phyloP scores from a whole-genome alignment of 2,797 vertebrate genomes.

The Hydrocynus forskahlii region DNA sequence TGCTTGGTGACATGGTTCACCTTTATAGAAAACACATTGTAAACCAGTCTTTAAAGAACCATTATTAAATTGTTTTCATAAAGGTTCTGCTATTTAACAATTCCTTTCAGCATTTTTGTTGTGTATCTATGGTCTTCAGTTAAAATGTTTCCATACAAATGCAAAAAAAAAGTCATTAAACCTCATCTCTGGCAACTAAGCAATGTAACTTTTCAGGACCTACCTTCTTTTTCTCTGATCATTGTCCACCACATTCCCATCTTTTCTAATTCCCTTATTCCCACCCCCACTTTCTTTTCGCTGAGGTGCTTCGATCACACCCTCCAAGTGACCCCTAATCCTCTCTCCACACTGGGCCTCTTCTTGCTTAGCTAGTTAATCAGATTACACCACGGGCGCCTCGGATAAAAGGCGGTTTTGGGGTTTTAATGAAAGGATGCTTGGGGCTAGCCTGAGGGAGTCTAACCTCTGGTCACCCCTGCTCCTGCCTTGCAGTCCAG shows the following conservation, averaged over 20 bases:
- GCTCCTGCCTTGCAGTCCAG: conserved; percentile 11
- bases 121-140: background rate
- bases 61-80: no score
- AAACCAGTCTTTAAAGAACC: no score
- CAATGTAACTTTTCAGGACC: background rate
- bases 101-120: no score
- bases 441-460: conserved; percentile 54
- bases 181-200: background rate
- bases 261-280: conserved; percentile 29
- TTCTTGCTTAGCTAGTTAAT: conserved; percentile 47
- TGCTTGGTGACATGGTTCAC: no score
- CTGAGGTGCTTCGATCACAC: conserved; percentile 65
- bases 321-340: conserved; percentile 67
- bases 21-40: no score
- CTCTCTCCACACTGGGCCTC: conserved; percentile 36
- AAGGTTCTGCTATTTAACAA: no score
- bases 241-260: background rate
- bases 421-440: conserved; percentile 62
- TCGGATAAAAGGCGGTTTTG: conserved; percentile 45
- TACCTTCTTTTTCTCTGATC: conserved; percentile 8
- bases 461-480: conserved; percentile 48
- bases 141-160: background rate
- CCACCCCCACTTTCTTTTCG: conserved; percentile 55
- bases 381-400: conserved; percentile 54
- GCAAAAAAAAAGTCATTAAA: background rate